phyloP scores from a whole-genome alignment of 1,140 invertebrate species.

The Grapholita molesta region DNA sequence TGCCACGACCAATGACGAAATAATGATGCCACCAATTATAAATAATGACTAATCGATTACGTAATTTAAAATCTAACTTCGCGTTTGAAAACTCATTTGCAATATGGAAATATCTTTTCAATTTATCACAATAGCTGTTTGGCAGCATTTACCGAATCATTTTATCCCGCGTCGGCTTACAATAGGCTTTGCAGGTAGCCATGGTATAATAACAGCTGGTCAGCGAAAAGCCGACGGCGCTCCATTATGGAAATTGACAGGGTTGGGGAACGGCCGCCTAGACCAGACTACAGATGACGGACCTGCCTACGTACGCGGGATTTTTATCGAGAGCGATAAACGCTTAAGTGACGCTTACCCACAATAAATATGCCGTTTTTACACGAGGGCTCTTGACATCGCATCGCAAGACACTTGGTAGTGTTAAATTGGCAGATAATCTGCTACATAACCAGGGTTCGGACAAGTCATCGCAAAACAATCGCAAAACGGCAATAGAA shows the following conservation, averaged over 20 bases:
- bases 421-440: too few relatives aligned
- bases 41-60: not conserved
- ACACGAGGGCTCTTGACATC: not conserved
- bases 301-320: not conserved
- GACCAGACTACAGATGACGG: slow-evolving; percentile 11
- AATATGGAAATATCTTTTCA: not conserved
- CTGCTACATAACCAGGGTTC: too few relatives aligned
- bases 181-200: slow-evolving; percentile 27
- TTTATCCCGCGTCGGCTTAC: slow-evolving; percentile 6
- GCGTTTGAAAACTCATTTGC: not conserved
- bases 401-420: not conserved
- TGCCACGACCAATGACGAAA: not conserved
- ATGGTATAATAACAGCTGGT: slow-evolving; percentile 50
- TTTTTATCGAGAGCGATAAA: not conserved
- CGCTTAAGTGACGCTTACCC: not conserved
- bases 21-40: not conserved
- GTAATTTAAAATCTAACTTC: not conserved
- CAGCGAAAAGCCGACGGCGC: slow-evolving; percentile 40
- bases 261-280: slow-evolving; percentile 30
- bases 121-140: not conserved
- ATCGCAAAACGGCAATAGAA: too few relatives aligned
- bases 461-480: too few relatives aligned
- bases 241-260: slow-evolving; percentile 68
- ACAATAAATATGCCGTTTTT: not conserved
- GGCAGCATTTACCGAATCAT: not conserved